phyloP scores from a whole-genome alignment of 2,113 vertebrate genomes.

The Phyllostomus hastatus region DNA sequence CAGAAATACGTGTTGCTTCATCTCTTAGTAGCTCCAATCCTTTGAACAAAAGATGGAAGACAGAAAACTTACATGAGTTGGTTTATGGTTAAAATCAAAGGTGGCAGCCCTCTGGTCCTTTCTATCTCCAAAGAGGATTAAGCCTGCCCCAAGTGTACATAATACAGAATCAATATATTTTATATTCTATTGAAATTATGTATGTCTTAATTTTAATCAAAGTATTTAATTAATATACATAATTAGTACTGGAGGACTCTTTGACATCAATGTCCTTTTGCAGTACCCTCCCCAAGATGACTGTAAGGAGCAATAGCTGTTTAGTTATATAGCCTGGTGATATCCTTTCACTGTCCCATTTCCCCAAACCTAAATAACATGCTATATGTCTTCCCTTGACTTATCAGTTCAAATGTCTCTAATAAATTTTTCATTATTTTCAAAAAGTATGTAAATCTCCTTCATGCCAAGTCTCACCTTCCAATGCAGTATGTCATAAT shows the following conservation, averaged over 20 bases:
- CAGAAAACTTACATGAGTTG: not conserved
- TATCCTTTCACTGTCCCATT: not conserved
- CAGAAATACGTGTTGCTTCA: not conserved
- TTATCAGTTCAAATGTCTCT: not conserved
- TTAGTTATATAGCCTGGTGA: not conserved
- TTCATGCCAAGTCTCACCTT: not conserved
- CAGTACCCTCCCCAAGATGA: not conserved
- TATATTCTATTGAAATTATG: not conserved
- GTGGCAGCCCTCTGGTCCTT: not conserved
- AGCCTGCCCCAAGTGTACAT: not conserved
- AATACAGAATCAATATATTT: not conserved
- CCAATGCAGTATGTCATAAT: not conserved
- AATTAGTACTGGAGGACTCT: not conserved
- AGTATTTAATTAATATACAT: not conserved
- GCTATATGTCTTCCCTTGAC: not conserved
- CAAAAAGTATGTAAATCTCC: not conserved
- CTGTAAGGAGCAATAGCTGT: not conserved
- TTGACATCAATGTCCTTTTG: not conserved
- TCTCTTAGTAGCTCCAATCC: not conserved
- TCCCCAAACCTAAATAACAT: not conserved
- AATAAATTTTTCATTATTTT: not conserved
- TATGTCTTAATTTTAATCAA: not conserved
- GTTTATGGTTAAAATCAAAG: not conserved
- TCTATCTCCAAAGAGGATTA: not conserved
- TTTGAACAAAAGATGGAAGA: not conserved